A percentile compares a stretch with the other conserved stretches of the same genome.
These are phyloP conservation scores for Cavia aperea DNA, from an alignment of 2,113 vertebrate genomes.

Conservation along the genomic window DNA sequence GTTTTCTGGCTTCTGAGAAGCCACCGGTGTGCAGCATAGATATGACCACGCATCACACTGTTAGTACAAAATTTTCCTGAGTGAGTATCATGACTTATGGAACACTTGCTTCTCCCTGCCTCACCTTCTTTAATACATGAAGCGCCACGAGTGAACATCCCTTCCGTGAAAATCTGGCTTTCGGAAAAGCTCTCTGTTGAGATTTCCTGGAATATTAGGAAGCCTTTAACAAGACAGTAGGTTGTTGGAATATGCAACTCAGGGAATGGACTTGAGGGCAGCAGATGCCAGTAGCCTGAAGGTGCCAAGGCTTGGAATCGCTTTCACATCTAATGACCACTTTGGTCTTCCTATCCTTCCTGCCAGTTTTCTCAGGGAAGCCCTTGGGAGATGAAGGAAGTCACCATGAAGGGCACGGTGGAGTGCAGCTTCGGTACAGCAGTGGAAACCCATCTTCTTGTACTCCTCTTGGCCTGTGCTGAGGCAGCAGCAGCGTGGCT, in stretches of 20 bases:
- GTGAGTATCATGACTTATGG: constrained; percentile 72
- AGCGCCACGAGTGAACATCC: constrained; percentile 54
- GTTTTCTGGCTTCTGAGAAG: constrained; percentile 57
- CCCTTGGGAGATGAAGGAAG: background rate
- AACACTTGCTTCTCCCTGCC: constrained; percentile 62
- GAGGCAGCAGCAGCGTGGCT: background rate
- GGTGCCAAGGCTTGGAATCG: constrained; percentile 51
- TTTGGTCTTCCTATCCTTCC: background rate
- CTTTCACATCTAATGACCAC: constrained; percentile 11
- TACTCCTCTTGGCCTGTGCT: background rate
- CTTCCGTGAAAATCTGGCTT: constrained; percentile 49
- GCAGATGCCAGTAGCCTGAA: constrained; percentile 57
- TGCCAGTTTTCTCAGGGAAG: background rate
- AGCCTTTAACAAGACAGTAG: constrained; percentile 61
- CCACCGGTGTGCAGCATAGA: constrained; percentile 40
- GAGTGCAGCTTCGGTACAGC: background rate
- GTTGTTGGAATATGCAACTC: constrained; percentile 54
- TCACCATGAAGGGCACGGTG: background rate
- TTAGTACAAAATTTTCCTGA: constrained; percentile 74
- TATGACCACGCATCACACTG: constrained; percentile 74
- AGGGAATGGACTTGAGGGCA: constrained; percentile 56
- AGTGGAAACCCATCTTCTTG: background rate
- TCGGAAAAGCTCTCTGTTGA: constrained; percentile 35
- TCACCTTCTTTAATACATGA: constrained; percentile 69
- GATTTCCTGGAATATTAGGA: constrained; percentile 66